A percentile compares a stretch with the other conserved stretches of the same genome.
Conservation (phyloP, 2,797 vertebrate species). For the Luscinia megarhynchos region DNA sequence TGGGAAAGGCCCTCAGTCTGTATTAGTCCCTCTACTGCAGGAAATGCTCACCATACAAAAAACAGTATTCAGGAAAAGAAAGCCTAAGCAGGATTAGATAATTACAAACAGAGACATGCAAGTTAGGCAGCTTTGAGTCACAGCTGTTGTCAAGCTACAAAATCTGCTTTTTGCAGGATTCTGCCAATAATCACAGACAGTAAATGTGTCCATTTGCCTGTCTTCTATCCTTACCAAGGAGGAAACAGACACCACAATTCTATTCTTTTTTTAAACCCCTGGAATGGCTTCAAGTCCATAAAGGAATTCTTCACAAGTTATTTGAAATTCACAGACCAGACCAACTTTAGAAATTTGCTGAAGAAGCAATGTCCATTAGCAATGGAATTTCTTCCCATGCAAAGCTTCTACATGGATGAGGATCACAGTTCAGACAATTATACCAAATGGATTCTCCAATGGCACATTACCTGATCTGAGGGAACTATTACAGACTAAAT, state of each 20-base stretch:
- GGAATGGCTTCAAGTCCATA: constrained; percentile 27
- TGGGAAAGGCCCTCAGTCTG: not conserved
- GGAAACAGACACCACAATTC: not conserved
- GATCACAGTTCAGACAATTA: not conserved
- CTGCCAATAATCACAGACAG: constrained; percentile 60
- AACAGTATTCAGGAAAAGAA: not conserved
- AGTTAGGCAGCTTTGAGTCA: constrained; percentile 3
- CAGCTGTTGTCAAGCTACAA: constrained; percentile 43
- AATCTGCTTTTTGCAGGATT: constrained; percentile 21
- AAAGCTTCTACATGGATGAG: not conserved
- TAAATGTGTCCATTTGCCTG: constrained; percentile 46
- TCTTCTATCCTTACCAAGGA: constrained; percentile 13
- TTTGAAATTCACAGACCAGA: not conserved
- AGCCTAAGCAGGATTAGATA: constrained; percentile 26
- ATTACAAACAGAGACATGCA: constrained; percentile 34
- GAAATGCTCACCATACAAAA: not conserved
- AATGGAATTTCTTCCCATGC: not conserved
- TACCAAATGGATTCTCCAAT: not conserved
- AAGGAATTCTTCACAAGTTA: constrained; percentile 9
- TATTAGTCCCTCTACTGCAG: not conserved
- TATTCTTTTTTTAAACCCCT: not conserved
- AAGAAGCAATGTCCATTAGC: not conserved
- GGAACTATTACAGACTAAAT: not conserved
- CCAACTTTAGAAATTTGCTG: not conserved
- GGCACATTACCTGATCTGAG: not conserved